Evolutionary conservation across 1,140 invertebrate genomes (phyloP).

Genomic region (Asbolus verrucosus): DNA sequence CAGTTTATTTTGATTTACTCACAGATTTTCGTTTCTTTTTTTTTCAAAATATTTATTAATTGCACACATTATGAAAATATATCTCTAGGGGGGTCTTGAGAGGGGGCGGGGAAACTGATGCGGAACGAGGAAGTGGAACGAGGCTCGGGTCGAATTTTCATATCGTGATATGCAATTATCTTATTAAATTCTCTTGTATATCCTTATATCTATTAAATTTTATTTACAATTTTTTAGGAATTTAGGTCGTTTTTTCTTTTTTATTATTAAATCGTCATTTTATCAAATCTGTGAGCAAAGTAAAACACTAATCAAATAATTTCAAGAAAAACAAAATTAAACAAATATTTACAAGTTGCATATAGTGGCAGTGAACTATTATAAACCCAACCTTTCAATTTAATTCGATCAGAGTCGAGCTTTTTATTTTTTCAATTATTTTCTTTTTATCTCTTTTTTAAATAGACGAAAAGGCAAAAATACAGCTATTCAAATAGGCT

Average conservation of each 20-base stretch:
- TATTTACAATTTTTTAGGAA: conserved; percentile 38
- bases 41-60: conserved; percentile 32
- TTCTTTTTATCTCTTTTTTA: too few relatives aligned
- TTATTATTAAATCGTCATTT: neutral
- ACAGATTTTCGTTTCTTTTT: conserved; percentile 53
- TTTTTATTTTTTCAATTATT: too few relatives aligned
- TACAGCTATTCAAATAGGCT: conserved; percentile 56
- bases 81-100: neutral
- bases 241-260: conserved; percentile 23
- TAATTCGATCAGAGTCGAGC: conserved; percentile 48
- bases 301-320: conserved; percentile 60
- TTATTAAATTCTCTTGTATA: conserved; percentile 37
- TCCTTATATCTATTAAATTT: conserved; percentile 29
- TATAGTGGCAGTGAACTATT: conserved; percentile 61
- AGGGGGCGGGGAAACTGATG: neutral
- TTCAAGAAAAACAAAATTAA: conserved; percentile 50
- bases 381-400: conserved; percentile 49
- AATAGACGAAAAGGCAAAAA: conserved; percentile 60
- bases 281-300: conserved; percentile 56
- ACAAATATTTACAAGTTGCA: conserved; percentile 52
- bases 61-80: conserved; percentile 41
- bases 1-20: conserved; percentile 60
- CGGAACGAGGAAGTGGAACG: neutral
- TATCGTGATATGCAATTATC: conserved; percentile 50
- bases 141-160: conserved; percentile 10